Conservation (phyloP, 1,140 invertebrate genomes). For the Ptiloglossa arizonensis region DNA sequence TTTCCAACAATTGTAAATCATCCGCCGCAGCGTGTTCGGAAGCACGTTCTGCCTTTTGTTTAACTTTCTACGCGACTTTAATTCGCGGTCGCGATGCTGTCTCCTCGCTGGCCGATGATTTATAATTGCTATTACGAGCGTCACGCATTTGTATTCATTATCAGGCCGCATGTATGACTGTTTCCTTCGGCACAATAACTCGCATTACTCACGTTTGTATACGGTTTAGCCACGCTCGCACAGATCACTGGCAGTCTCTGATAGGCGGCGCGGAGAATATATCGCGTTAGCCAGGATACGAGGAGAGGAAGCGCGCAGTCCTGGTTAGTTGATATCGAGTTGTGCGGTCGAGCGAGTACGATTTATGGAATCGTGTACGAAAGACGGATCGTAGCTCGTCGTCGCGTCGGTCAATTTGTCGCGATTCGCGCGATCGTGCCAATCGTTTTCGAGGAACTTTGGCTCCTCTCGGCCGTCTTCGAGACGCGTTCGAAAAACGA, state of each 20-base stretch:
- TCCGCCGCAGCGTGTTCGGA: neutral
- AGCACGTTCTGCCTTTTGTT: neutral
- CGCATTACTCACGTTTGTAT: constrained; percentile 59
- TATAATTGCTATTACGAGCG: constrained; percentile 39
- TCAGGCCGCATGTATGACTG: constrained; percentile 40
- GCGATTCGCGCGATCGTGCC: neutral
- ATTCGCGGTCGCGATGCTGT: too few relatives aligned
- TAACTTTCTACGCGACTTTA: constrained; percentile 19
- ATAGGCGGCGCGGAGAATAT: constrained; percentile 49
- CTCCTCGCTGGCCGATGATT: neutral
- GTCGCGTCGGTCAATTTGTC: neutral
- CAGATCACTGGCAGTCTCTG: constrained; percentile 41
- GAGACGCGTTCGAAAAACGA: neutral
- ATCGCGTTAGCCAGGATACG: constrained; percentile 59
- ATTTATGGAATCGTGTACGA: constrained; percentile 22
- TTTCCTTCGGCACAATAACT: constrained; percentile 51
- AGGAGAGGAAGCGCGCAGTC: constrained; percentile 52
- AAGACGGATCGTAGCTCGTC: constrained; percentile 2
- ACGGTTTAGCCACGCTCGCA: constrained; percentile 49
- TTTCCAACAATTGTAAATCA: neutral
- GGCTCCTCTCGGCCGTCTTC: neutral
- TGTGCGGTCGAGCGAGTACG: neutral
- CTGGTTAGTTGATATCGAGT: constrained; percentile 59
- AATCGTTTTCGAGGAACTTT: neutral
- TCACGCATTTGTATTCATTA: constrained; percentile 48